Percentiles rank a stretch among this genome's conserved stretches.
Conservation (phyloP, 2,888 invertebrate species). For the Cylloceria caligata region DNA sequence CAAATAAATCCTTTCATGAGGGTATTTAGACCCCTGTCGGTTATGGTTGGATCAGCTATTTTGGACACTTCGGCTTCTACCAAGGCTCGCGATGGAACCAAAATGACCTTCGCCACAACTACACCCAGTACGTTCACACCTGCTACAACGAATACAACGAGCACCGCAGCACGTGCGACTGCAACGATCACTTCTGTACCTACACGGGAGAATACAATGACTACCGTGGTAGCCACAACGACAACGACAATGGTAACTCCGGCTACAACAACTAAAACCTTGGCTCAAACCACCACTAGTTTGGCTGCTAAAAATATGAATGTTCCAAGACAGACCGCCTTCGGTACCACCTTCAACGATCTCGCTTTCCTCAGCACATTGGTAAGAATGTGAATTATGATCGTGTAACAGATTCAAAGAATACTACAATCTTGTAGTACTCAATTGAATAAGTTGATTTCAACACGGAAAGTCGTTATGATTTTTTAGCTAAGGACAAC, state of each 20-base stretch:
- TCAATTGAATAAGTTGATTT: no score
- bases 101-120: background rate
- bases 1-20: slow-evolving; percentile 78
- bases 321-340: slow-evolving; percentile 75
- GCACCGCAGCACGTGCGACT: slow-evolving; percentile 64
- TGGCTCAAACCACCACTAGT: slow-evolving; percentile 55
- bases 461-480: background rate
- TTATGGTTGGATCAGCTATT: slow-evolving; percentile 53
- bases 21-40: slow-evolving; percentile 76
- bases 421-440: no score
- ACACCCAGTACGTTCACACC: slow-evolving; percentile 60
- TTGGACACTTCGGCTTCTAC: slow-evolving; percentile 66
- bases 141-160: slow-evolving; percentile 69
- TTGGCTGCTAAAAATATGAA: slow-evolving; percentile 60
- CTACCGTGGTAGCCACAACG: slow-evolving; percentile 70
- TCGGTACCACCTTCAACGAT: slow-evolving; percentile 85
- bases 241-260: slow-evolving; percentile 64
- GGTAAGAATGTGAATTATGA: slow-evolving; percentile 81
- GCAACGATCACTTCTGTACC: slow-evolving; percentile 64
- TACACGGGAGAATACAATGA: slow-evolving; percentile 55
- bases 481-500: slow-evolving; percentile 77
- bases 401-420: no score
- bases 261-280: slow-evolving; percentile 63
- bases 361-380: slow-evolving; percentile 87
- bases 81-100: slow-evolving; percentile 41